These are phyloP conservation scores for Enteromius anoplus DNA, from an alignment of 2,797 vertebrate species.

Conservation along the genomic window DNA sequence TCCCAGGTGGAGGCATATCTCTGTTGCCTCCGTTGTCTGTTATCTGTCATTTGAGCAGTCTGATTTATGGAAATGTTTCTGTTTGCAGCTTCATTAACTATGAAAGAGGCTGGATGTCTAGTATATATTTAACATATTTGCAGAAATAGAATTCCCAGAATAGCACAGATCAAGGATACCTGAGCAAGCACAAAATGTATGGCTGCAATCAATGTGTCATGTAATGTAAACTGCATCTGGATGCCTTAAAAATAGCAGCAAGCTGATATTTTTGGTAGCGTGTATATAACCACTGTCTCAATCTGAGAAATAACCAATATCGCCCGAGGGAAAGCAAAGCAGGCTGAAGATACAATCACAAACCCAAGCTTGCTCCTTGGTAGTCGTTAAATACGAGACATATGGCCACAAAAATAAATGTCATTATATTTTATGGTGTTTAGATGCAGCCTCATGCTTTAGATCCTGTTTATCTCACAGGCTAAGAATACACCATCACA, in stretches of 20 bases:
- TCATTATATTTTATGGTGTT: conserved; percentile 5
- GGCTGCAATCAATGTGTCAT: conserved; percentile 74
- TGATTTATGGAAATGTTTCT: conserved; percentile 61
- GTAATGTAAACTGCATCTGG: conserved; percentile 75
- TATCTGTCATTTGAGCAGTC: conserved; percentile 59
- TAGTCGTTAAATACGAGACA: conserved; percentile 33
- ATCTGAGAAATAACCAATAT: conserved; percentile 30
- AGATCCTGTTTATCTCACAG: conserved; percentile 24
- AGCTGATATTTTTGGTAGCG: conserved; percentile 74
- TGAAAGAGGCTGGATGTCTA: conserved; percentile 61
- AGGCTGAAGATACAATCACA: conserved; percentile 26
- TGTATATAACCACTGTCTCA: conserved; percentile 69
- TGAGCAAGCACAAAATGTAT: conserved; percentile 72
- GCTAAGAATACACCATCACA: conserved; percentile 1
- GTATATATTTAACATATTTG: conserved; percentile 73
- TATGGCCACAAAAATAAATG: background rate
- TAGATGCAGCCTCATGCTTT: background rate
- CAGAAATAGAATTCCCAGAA: conserved; percentile 72
- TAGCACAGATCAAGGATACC: conserved; percentile 77
- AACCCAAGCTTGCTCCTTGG: conserved; percentile 12
- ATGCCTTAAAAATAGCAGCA: conserved; percentile 70
- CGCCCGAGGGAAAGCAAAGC: conserved; percentile 29
- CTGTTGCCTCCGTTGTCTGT: conserved; percentile 48
- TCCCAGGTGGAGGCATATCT: conserved; percentile 34
- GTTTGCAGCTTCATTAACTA: conserved; percentile 69